A percentile compares a stretch with the other conserved stretches of the same genome.
Conservation (phyloP, 2,113 vertebrate species). For the Stercorarius parasiticus region DNA sequence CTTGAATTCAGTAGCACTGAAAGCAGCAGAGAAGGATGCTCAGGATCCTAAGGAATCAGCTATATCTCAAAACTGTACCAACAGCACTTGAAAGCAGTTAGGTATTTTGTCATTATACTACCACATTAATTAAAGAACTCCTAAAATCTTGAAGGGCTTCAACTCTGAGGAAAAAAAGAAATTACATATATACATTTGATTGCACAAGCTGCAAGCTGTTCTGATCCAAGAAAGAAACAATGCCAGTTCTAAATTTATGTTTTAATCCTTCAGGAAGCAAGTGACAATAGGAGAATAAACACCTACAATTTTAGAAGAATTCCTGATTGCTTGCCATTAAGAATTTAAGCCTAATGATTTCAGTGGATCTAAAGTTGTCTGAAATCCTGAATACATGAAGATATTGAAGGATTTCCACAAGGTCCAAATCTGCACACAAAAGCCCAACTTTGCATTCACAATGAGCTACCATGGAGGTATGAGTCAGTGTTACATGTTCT, state of each 20-base stretch:
- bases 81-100: neutral
- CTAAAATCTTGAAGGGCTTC: neutral
- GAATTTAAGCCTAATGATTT: neutral
- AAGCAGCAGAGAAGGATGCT: neutral
- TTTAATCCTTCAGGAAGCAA: neutral
- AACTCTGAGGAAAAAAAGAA: neutral
- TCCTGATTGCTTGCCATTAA: neutral
- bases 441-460: neutral
- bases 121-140: neutral
- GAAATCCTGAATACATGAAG: neutral
- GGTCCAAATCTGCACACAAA: neutral
- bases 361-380: neutral
- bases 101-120: neutral
- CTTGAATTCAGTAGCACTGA: neutral
- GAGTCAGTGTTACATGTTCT: neutral
- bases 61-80: neutral
- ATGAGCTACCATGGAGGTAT: neutral
- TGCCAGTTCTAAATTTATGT: neutral
- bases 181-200: neutral
- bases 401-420: neutral
- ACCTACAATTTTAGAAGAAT: neutral
- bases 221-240: neutral
- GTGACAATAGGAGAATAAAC: neutral
- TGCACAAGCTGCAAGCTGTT: neutral
- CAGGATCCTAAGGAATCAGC: neutral